phyloP scores from a whole-genome alignment of 2,797 vertebrate species.

The Fistularia commersonii region DNA sequence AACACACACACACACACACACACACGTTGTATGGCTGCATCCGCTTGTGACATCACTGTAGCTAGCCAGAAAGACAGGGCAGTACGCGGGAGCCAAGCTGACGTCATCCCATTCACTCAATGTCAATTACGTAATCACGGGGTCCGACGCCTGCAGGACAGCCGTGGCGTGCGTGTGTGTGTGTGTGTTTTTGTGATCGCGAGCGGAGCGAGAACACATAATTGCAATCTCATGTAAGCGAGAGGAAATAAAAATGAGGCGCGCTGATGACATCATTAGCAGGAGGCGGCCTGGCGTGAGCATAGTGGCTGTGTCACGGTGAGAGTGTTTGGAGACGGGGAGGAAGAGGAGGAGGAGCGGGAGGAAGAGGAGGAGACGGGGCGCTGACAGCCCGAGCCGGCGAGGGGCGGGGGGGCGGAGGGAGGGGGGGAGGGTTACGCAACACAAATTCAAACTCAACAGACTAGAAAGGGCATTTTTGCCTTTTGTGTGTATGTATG shows the following conservation, averaged over 20 bases:
- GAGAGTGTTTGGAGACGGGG: slow-evolving; percentile 42
- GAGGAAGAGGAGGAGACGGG: slow-evolving; percentile 38
- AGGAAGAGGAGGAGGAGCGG: too few relatives aligned
- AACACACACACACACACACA: slow-evolving; percentile 18
- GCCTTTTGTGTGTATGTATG: slow-evolving; percentile 9
- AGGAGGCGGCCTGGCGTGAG: slow-evolving; percentile 35
- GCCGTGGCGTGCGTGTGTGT: slow-evolving; percentile 22
- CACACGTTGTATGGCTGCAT: slow-evolving; percentile 39
- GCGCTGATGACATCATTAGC: slow-evolving; percentile 61
- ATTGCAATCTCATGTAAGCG: slow-evolving; percentile 65
- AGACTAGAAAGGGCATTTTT: slow-evolving; percentile 37
- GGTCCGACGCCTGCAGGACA: slow-evolving; percentile 55
- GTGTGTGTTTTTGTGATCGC: slow-evolving; percentile 23
- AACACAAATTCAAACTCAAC: slow-evolving; percentile 51
- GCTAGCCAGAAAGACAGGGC: slow-evolving; percentile 55
- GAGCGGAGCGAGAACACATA: slow-evolving; percentile 50
- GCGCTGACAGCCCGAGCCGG: slow-evolving; percentile 27
- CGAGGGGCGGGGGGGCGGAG: too few relatives aligned
- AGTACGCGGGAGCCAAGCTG: slow-evolving; percentile 53
- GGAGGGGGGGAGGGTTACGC: too few relatives aligned
- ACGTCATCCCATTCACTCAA: slow-evolving; percentile 71
- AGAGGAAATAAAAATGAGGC: slow-evolving; percentile 42
- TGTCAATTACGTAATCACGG: slow-evolving; percentile 70
- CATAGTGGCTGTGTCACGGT: slow-evolving; percentile 35
- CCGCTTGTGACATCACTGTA: slow-evolving; percentile 71